phyloP scores from a whole-genome alignment of 2,888 invertebrate genomes.

The Ceramica pisi region DNA sequence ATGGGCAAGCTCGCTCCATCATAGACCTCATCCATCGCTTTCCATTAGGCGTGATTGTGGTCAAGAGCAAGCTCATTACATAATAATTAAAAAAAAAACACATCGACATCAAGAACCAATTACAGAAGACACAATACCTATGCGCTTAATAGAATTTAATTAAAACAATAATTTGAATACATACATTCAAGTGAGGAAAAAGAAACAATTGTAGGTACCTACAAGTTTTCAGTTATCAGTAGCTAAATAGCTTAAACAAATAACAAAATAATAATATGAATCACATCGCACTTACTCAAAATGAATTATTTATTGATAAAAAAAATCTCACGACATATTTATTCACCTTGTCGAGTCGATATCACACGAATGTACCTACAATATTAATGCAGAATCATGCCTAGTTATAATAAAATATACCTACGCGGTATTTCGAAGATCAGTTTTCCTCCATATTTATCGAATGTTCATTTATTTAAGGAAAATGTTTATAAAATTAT shows the following conservation, averaged over 20 bases:
- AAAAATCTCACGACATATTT: conserved; percentile 42
- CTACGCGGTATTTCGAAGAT: not conserved
- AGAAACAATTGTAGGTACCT: no score
- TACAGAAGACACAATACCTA: no score
- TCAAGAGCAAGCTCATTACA: no score
- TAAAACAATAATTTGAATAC: no score
- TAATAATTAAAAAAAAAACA: no score
- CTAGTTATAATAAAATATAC: not conserved
- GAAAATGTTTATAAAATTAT: conserved; percentile 1
- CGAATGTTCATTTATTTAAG: conserved; percentile 6
- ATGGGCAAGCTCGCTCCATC: no score
- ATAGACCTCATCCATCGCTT: no score
- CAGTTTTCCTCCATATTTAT: conserved; percentile 17
- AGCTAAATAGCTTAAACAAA: not conserved
- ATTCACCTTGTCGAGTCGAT: conserved; percentile 13
- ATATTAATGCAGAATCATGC: conserved; percentile 4
- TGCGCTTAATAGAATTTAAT: no score
- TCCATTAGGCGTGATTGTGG: no score
- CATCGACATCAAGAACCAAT: no score
- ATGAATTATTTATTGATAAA: conserved; percentile 28
- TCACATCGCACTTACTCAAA: conserved; percentile 19
- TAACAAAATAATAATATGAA: conserved; percentile 20
- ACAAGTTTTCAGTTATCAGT: no score
- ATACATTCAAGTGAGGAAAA: no score
- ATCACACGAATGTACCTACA: conserved; percentile 1